These are phyloP conservation scores for Strigops habroptila DNA, from an alignment of 2,113 vertebrate species.

Conservation along the genomic window DNA sequence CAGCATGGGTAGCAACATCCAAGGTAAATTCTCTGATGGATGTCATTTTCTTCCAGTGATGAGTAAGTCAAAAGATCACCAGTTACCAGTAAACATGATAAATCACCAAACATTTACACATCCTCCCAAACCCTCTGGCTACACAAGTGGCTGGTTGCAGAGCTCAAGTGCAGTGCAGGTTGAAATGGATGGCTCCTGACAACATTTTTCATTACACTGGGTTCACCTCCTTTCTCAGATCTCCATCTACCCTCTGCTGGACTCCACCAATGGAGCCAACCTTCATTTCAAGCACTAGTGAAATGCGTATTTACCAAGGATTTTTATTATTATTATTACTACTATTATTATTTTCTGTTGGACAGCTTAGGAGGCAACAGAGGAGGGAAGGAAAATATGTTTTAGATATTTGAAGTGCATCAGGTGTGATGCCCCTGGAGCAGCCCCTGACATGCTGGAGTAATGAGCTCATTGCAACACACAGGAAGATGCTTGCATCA, in stretches of 20 bases:
- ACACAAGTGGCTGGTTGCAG: background rate
- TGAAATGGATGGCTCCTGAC: background rate
- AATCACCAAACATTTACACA: accelerated
- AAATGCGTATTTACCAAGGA: background rate
- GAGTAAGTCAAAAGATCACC: background rate
- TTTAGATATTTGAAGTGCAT: background rate
- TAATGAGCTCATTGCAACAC: background rate
- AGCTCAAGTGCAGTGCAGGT: background rate
- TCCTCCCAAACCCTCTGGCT: background rate
- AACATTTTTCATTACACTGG: background rate
- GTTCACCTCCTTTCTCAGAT: background rate
- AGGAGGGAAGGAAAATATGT: background rate
- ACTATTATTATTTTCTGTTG: background rate
- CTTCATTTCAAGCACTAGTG: background rate
- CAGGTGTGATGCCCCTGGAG: background rate
- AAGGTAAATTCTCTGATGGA: background rate
- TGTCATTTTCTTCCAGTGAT: background rate
- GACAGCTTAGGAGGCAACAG: background rate
- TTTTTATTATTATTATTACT: no score
- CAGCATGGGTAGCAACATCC: accelerated
- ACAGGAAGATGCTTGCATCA: background rate
- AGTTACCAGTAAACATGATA: background rate
- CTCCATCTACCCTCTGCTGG: background rate
- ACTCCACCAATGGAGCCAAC: background rate
- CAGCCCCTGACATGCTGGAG: accelerated